Conservation (phyloP, 1,140 invertebrate species). For the Drosophila takahashii region DNA sequence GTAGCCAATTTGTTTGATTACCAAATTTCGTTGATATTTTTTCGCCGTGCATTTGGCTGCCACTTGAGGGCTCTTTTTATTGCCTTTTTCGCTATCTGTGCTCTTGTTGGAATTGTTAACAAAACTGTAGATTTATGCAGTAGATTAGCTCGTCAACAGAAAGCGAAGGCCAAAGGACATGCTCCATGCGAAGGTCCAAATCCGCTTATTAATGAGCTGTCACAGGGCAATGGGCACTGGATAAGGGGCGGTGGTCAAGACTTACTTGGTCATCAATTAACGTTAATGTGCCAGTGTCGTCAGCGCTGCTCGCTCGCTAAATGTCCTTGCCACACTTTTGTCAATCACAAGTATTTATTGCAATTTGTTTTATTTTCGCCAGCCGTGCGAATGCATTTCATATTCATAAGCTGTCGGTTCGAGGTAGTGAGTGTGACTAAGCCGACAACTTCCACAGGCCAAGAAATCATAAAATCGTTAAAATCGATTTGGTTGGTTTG, state of each 20-base stretch:
- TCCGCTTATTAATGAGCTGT: slow-evolving; percentile 81
- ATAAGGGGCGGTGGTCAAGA: slow-evolving; percentile 20
- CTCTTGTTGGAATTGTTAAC: slow-evolving; percentile 70
- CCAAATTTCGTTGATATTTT: slow-evolving; percentile 6
- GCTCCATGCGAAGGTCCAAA: slow-evolving; percentile 51
- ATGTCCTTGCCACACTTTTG: slow-evolving; percentile 79
- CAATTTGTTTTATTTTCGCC: slow-evolving; percentile 4
- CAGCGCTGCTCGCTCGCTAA: slow-evolving; percentile 26
- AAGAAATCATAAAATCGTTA: slow-evolving; percentile 71
- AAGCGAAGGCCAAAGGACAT: slow-evolving; percentile 39
- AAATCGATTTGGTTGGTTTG: slow-evolving; percentile 65
- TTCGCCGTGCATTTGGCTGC: slow-evolving; percentile 17
- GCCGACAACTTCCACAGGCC: slow-evolving; percentile 41
- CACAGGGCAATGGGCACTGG: slow-evolving; percentile 26
- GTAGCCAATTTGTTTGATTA: slow-evolving; percentile 13
- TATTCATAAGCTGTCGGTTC: slow-evolving; percentile 67
- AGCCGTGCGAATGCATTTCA: slow-evolving; percentile 67
- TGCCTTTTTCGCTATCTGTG: slow-evolving; percentile 26
- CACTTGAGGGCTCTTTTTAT: slow-evolving; percentile 12
- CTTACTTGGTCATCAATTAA: slow-evolving; percentile 71
- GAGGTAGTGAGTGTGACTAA: slow-evolving; percentile 62
- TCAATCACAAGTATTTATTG: slow-evolving; percentile 62
- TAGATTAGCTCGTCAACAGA: slow-evolving; percentile 76
- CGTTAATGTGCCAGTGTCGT: slow-evolving; percentile 55
- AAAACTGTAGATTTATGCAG: slow-evolving; percentile 78